Evolutionary conservation across 2,888 invertebrate species (phyloP).

Genomic region (Thecophora atra): DNA sequence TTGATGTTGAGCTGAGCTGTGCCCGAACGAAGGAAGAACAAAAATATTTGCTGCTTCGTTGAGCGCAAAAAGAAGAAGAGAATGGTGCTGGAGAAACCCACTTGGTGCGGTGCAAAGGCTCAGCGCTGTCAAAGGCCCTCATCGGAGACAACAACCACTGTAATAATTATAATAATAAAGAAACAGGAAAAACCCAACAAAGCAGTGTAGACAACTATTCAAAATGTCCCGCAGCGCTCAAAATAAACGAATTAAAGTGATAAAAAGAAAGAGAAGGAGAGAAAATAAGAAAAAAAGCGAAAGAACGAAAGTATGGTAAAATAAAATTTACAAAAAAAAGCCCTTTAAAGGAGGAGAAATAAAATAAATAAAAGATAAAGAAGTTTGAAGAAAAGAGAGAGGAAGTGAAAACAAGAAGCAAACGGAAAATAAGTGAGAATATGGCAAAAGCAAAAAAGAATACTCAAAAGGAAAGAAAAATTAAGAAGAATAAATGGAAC

Average conservation of each 20-base stretch:
- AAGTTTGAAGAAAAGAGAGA: neutral
- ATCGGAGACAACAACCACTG: neutral
- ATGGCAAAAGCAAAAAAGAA: neutral
- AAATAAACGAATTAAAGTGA: constrained; percentile 10
- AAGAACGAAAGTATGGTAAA: no score
- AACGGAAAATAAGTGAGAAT: no score
- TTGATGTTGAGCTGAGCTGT: neutral
- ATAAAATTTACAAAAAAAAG: constrained; percentile 9
- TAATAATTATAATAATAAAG: constrained; percentile 4
- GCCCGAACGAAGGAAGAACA: neutral
- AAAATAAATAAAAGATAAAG: neutral
- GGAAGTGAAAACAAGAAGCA: no score
- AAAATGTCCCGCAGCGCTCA: constrained; percentile 10
- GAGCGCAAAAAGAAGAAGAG: constrained; percentile 4
- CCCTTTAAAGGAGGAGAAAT: constrained; percentile 18
- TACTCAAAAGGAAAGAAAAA: neutral
- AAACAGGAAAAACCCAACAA: no score
- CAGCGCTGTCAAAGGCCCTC: neutral
- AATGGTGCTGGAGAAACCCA: neutral
- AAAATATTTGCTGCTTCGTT: constrained; percentile 23
- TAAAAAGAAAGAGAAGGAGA: constrained; percentile 9
- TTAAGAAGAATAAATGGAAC: neutral
- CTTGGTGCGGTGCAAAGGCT: neutral
- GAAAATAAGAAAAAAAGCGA: neutral
- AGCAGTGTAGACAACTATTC: constrained; percentile 21